Conservation (phyloP, 2,113 vertebrate genomes). For the Ptychochromis oligacanthus region DNA sequence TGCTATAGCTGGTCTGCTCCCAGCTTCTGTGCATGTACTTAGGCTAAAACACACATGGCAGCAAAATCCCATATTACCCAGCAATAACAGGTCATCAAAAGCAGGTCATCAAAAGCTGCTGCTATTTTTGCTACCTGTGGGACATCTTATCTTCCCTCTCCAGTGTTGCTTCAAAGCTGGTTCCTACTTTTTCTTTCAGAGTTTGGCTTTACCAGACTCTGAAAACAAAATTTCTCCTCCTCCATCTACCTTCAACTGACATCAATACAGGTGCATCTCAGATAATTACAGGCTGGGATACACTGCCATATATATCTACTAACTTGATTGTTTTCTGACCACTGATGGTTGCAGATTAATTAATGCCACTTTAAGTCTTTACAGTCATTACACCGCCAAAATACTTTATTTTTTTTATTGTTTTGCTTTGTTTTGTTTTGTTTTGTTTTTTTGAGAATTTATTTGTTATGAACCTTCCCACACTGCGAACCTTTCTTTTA, state of each 20-base stretch:
- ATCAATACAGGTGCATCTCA: background rate
- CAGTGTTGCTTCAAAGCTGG: too few relatives aligned
- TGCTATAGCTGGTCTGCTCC: too few relatives aligned
- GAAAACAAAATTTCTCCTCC: background rate
- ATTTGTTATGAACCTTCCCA: background rate
- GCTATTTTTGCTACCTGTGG: too few relatives aligned
- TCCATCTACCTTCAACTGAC: background rate
- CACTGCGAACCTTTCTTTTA: slow-evolving; percentile 16
- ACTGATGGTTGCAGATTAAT: background rate
- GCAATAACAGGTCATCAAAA: too few relatives aligned
- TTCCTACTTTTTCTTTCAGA: background rate
- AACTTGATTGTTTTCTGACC: background rate
- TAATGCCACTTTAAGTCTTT: background rate
- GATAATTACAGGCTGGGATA: background rate
- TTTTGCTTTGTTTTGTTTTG: too few relatives aligned
- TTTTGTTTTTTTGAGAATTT: background rate
- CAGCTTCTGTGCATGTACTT: too few relatives aligned
- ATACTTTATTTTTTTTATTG: background rate
- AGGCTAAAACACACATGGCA: too few relatives aligned
- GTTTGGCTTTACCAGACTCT: background rate
- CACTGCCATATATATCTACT: background rate
- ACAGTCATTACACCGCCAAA: background rate
- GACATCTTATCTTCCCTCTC: too few relatives aligned
- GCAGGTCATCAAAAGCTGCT: too few relatives aligned
- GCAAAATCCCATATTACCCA: too few relatives aligned